phyloP scores from a whole-genome alignment of 2,888 invertebrate genomes.

The Alentia gelatinosa region DNA sequence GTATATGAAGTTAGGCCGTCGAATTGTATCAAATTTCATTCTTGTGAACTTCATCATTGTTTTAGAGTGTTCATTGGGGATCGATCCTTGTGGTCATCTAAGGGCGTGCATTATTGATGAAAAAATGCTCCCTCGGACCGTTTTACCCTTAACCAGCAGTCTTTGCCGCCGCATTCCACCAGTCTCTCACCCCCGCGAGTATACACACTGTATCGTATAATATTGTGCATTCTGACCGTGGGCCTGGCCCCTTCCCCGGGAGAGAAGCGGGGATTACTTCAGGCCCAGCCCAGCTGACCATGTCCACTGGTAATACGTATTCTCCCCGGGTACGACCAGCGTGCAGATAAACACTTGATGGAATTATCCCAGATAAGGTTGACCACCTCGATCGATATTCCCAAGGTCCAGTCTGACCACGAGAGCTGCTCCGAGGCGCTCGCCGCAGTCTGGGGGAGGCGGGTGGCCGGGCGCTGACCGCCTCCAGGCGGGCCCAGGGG shows the following conservation, averaged over 20 bases:
- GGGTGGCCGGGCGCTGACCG: not conserved
- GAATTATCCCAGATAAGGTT: constrained; percentile 43
- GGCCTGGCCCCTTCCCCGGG: not conserved
- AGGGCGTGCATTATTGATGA: no score
- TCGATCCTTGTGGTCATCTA: no score
- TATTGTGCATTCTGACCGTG: constrained; percentile 13
- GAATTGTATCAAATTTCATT: not conserved
- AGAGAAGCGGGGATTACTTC: not conserved
- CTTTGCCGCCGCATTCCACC: no score
- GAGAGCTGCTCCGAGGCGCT: not conserved
- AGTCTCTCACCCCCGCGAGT: not conserved
- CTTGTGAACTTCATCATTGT: not conserved
- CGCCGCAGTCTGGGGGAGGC: not conserved
- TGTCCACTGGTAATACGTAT: constrained; percentile 5
- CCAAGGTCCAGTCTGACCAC: constrained; percentile 22
- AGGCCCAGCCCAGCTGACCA: constrained; percentile 1
- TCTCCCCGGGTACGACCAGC: not conserved
- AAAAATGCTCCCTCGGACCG: no score
- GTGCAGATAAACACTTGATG: constrained; percentile 42
- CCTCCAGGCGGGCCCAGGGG: not conserved
- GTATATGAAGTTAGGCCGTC: not conserved
- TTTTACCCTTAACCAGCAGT: no score
- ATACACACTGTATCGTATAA: not conserved
- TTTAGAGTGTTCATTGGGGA: not conserved
- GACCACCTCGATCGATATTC: constrained; percentile 12